A percentile compares a stretch with the other conserved stretches of the same genome.
Conservation (phyloP, 2,113 vertebrate genomes). For the Cryptomyrus ogoouensis region DNA sequence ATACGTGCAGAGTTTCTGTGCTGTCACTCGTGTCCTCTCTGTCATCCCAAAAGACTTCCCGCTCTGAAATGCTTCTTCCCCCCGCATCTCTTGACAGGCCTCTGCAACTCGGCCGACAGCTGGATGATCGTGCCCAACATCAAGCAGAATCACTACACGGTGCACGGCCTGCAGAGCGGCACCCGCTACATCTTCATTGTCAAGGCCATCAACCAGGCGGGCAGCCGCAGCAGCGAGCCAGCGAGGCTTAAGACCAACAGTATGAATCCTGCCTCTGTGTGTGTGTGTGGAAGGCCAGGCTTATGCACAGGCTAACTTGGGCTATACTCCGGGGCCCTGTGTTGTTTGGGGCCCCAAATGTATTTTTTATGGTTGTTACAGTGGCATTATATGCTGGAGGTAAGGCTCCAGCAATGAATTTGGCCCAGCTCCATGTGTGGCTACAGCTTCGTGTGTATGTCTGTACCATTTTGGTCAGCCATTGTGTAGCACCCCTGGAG, state of each 20-base stretch:
- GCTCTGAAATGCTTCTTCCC: neutral
- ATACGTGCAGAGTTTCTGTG: neutral
- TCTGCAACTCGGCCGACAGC: constrained; percentile 96
- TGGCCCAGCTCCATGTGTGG: neutral
- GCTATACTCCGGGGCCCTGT: neutral
- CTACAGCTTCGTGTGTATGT: neutral
- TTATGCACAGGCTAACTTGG: neutral
- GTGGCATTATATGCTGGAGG: neutral
- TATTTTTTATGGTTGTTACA: neutral
- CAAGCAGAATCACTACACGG: constrained; percentile 97
- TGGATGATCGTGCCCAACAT: constrained; percentile 99
- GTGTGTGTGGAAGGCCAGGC: neutral
- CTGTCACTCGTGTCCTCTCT: neutral
- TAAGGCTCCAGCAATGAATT: neutral
- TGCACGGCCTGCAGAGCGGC: constrained; percentile 92
- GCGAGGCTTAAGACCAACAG: constrained; percentile 96
- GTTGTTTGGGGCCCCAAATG: neutral
- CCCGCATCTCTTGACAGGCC: constrained; percentile 64
- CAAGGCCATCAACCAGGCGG: constrained; percentile 97
- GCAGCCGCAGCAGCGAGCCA: constrained; percentile 87
- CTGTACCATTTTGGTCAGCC: neutral
- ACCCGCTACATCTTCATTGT: constrained; percentile 95
- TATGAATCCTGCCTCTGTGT: constrained; percentile 42
- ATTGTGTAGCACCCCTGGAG: neutral
- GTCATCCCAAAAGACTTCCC: neutral